These are phyloP conservation scores for Mylabris sibirica DNA, from an alignment of 2,888 invertebrate genomes.

Conservation along the genomic window DNA sequence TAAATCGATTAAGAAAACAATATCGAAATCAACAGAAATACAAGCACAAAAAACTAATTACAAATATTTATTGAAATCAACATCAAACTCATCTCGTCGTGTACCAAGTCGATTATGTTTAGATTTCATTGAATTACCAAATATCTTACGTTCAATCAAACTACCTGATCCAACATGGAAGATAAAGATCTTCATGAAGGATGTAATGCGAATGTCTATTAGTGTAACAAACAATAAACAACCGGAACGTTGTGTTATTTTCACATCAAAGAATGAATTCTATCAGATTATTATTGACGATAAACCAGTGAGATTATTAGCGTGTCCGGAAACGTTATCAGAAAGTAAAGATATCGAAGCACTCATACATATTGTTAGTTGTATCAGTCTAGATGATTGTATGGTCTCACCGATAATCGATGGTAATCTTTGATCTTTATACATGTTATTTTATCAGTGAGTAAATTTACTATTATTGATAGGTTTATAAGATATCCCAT, in stretches of 20 bases:
- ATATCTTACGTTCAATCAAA: neutral
- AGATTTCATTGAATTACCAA: neutral
- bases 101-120: neutral
- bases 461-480: no score
- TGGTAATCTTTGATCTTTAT: neutral
- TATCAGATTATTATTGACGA: neutral
- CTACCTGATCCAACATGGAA: neutral
- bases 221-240: neutral
- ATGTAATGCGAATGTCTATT: neutral
- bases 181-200: neutral
- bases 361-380: neutral
- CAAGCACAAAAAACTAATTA: neutral
- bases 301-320: neutral
- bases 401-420: neutral
- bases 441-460: no score
- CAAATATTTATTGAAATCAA: neutral
- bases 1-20: neutral
- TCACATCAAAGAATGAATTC: neutral
- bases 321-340: neutral
- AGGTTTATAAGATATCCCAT: no score
- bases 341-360: neutral
- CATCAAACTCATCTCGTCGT: neutral
- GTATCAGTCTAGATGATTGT: neutral
- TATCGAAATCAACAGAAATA: neutral
- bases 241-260: neutral